Base-by-base conservation (phyloP, 1,140 invertebrate genomes). In the Drosophila equinoxialis region DNA sequence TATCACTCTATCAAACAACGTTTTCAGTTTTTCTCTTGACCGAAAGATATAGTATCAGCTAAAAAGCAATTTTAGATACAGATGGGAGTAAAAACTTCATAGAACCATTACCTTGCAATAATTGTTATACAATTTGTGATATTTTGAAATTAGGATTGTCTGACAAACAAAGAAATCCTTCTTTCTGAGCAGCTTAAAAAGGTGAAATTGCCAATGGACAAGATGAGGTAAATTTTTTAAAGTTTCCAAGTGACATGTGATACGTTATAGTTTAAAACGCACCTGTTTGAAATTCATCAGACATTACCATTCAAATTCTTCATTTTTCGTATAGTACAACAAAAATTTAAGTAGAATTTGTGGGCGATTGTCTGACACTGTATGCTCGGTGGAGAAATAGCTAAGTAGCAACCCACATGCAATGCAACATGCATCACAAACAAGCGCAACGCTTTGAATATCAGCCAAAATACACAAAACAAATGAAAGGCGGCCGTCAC, bases 401-500 rank as follows among this genome's bases (percentile, higher is more conserved):
- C n/a, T 17, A 41, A 67, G 10, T 45, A 39, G 23, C 14, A 48
- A 39, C 59, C 55, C 48, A 68, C 57, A 60, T 48, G 42, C 62
- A 6, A 39, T 55, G 11, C 61, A 37, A 39, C 55, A 60, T 30
- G 30, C 39, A 42, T 14, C 4, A n/a, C 14, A 48, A 48, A 48
- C 14, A 48, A 48, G 26, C 42, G 13, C 5, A 30, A 45, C 17
- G 67, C 66, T 69, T 68, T 65, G 51, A 69, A 74, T 68, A 68
- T 65, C 42, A 45, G 60, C 61, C 65, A 78, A 68, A 20, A 37
- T 23, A 23, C 72, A 75, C 41, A 78, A 78, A 71, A 60, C 76
- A 68, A 65, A 78, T 71, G 76, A 78, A 78, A 75, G 68, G 68
- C 65, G 39, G 58, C 71, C 23, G n/a, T 51, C 33, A 14, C 23